These are phyloP conservation scores for Pollenia angustigena DNA, from an alignment of 2,888 invertebrate genomes.

Conservation along the genomic window DNA sequence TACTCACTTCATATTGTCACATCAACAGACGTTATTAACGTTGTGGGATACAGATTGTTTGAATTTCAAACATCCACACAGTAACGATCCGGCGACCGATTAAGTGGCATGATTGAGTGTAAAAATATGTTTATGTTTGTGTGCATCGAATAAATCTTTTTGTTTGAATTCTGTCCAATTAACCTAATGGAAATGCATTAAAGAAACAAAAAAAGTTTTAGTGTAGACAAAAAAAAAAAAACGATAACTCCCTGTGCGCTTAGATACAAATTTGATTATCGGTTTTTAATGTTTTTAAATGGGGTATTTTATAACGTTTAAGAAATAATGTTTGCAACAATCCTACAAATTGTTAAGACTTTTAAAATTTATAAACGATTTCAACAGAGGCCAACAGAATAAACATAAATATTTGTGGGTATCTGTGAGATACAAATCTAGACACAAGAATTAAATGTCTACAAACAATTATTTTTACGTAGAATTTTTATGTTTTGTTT, in stretches of 20 bases:
- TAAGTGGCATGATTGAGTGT: not conserved
- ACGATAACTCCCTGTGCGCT: not conserved
- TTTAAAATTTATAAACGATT: not conserved
- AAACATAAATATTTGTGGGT: not conserved
- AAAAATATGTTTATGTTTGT: conserved; percentile 11
- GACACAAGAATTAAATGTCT: conserved; percentile 3
- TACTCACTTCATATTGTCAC: conserved; percentile 42
- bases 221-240: not conserved
- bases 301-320: not conserved
- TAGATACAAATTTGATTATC: conserved; percentile 6
- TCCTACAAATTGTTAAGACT: conserved; percentile 37
- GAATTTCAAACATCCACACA: conserved; percentile 7
- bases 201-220: not conserved
- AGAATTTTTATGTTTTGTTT: conserved; percentile 9
- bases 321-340: not conserved
- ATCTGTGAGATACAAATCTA: conserved; percentile 24
- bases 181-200: conserved; percentile 31
- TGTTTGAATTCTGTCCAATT: conserved; percentile 20
- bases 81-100: not conserved
- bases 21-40: conserved; percentile 31
- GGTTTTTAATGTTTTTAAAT: not conserved
- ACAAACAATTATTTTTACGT: conserved; percentile 1
- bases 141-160: conserved; percentile 18
- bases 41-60: conserved; percentile 22
- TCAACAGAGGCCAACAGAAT: not conserved